Conservation (phyloP, 2,888 invertebrate genomes). For the Troides oblongomaculatus region DNA sequence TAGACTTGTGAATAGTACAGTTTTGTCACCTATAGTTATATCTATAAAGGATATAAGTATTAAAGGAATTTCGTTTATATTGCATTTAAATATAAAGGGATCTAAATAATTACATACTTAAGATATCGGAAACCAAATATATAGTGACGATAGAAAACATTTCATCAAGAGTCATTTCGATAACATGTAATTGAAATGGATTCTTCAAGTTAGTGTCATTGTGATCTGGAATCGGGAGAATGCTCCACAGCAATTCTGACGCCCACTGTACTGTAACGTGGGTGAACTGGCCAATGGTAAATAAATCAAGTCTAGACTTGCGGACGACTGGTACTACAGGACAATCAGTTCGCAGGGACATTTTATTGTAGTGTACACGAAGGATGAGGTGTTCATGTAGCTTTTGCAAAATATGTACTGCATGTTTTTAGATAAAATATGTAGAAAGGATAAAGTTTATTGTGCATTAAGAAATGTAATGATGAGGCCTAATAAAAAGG, state of each 20-base stretch:
- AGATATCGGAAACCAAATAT: too few species aligned
- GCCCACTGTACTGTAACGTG: conserved; percentile 39
- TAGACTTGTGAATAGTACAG: too few species aligned
- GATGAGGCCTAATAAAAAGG: too few species aligned
- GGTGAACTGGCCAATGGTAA: conserved; percentile 37
- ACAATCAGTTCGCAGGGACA: conserved; percentile 15
- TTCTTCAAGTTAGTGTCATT: not conserved
- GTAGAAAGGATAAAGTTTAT: too few species aligned
- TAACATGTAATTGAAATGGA: not conserved
- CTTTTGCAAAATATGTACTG: not conserved
- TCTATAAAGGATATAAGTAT: not conserved
- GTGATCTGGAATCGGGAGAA: conserved; percentile 1
- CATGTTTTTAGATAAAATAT: not conserved
- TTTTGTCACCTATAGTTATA: too few species aligned
- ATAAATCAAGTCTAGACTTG: conserved; percentile 20
- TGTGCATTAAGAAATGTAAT: too few species aligned
- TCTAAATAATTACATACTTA: not conserved
- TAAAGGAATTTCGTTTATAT: not conserved
- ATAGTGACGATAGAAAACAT: too few species aligned
- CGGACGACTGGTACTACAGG: conserved; percentile 24
- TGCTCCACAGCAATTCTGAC: conserved; percentile 41
- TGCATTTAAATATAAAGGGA: not conserved
- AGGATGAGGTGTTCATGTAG: not conserved
- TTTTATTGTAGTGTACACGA: not conserved
- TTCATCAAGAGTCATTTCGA: not conserved